Conservation (phyloP, 2,113 vertebrate species). For the Poeciliopsis prolifica region DNA sequence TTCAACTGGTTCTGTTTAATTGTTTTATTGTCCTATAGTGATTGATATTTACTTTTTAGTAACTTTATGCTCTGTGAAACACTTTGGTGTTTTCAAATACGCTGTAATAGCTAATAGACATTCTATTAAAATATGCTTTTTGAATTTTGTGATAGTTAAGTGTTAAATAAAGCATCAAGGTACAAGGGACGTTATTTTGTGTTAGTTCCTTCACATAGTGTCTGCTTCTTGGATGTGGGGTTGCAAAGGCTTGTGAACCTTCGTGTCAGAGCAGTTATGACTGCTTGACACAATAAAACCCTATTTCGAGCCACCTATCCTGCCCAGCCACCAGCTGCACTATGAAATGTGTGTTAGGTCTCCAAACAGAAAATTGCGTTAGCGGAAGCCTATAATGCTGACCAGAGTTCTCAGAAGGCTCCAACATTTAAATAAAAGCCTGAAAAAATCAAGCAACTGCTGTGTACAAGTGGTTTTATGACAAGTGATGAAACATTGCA, state of each 20-base stretch:
- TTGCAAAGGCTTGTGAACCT: constrained; percentile 3
- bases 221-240: constrained; percentile 32
- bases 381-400: constrained; percentile 64
- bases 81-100: too few species aligned
- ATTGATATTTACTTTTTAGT: too few species aligned
- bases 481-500: constrained; percentile 60
- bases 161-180: too few species aligned
- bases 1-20: too few species aligned
- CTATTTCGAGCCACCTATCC: constrained; percentile 64
- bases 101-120: too few species aligned
- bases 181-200: neutral
- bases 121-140: too few species aligned
- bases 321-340: constrained; percentile 66
- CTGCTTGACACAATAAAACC: constrained; percentile 45
- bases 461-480: constrained; percentile 55
- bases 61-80: too few species aligned
- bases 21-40: too few species aligned
- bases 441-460: constrained; percentile 60
- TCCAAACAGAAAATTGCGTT: constrained; percentile 54
- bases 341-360: constrained; percentile 47
- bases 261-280: constrained; percentile 21
- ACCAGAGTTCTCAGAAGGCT: constrained; percentile 59
- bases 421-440: constrained; percentile 64
- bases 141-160: too few species aligned
- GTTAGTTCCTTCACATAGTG: neutral